Evolutionary conservation across 2,797 vertebrate species (phyloP).

Genomic region (Bovichtus variegatus): DNA sequence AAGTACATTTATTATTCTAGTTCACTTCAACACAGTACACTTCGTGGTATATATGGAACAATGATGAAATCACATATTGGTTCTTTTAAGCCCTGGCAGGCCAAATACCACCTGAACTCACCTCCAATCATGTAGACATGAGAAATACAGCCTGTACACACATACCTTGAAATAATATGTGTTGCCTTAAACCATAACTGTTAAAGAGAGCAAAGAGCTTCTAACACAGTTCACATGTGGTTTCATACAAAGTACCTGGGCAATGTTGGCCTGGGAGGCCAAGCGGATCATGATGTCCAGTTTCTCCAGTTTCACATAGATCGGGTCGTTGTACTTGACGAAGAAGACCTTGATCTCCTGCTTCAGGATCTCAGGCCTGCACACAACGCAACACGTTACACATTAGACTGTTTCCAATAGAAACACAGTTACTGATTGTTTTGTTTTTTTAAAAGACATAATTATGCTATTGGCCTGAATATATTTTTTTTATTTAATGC

Average conservation of each 20-base stretch:
- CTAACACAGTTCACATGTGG: neutral
- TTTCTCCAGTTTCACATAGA: slow-evolving; percentile 99
- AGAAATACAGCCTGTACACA: too few species aligned
- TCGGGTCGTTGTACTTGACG: slow-evolving; percentile 99
- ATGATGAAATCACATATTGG: neutral
- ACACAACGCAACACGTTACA: slow-evolving; percentile 22
- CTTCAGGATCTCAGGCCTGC: slow-evolving; percentile 96
- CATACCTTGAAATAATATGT: neutral
- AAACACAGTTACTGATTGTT: neutral
- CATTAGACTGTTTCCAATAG: neutral
- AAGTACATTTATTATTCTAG: neutral
- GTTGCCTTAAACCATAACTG: neutral
- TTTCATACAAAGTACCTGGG: slow-evolving; percentile 86
- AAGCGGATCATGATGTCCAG: slow-evolving; percentile 99
- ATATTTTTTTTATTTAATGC: too few species aligned
- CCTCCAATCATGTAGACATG: too few species aligned
- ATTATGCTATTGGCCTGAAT: neutral
- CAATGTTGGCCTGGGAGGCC: slow-evolving; percentile 98
- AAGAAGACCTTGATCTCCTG: slow-evolving; percentile 99
- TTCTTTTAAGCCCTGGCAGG: neutral
- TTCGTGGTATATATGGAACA: neutral
- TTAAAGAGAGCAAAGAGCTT: neutral
- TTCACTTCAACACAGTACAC: neutral
- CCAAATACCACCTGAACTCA: neutral
- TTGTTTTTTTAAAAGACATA: neutral